Base-by-base conservation (phyloP, 2,113 vertebrate genomes). In the Eptesicus fuscus region DNA sequence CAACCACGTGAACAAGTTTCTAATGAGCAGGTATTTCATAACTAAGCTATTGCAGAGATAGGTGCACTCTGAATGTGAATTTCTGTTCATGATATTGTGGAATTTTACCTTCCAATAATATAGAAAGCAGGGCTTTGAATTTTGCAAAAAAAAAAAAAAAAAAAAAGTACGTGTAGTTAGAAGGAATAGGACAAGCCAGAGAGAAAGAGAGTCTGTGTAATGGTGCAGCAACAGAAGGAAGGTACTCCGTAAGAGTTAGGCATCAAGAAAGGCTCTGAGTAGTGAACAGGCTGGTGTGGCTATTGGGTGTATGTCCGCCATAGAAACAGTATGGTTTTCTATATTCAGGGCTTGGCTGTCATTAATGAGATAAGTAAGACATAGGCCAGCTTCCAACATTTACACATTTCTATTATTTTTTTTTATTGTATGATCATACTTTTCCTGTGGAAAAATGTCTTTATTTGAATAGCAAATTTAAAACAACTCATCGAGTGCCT, bases 401-500 rank as follows among this genome's bases (percentile, higher is more conserved):
- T 67, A 80, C 1, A 51, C 16, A 85, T 74, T 90, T 88, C 71
- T 63, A 80, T 70, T 51, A 89, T 67, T 84, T 61, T 84, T 61
- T 59, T 59, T 95, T 85, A 92, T 37, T 94, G 93, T 47, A 37
- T 30, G 7, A 63, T 78, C 53, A 59, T 82, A 2, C 11, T 73
- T 90, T 70, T 67, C 28, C 53, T 87, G 42, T 67, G 47, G 73
- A 90, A 88, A 92, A 91, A 56, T 63, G 25, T 23, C 79, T 82
- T 74, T 67, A 79, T 73, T 96, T 93, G 77, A 56, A 78, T 40
- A 56, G 56, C 53, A 95, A 79, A 92, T 88, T 78, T 63, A 83
- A 96, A 92, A 74, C 84, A 95, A 92, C 23, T 82, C 77, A 70
- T 1, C 65, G 42, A 83, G 88, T 78, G 47, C 65, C 67, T 96